These are phyloP conservation scores for Bugula neritina DNA, from an alignment of 2,888 invertebrate species.

Conservation along the genomic window DNA sequence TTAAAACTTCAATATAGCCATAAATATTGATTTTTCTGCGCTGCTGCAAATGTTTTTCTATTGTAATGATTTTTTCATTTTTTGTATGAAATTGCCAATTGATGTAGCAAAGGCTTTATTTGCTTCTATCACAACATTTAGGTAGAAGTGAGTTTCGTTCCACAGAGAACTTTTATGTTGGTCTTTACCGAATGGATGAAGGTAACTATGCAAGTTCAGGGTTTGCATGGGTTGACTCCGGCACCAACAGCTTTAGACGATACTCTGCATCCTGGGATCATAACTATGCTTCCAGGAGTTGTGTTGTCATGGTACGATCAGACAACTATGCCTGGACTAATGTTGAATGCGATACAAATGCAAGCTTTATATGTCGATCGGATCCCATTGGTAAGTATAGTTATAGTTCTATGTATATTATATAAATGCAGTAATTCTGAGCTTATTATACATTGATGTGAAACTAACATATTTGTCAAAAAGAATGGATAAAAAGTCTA, in stretches of 20 bases:
- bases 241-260: not conserved
- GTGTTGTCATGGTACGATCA: not conserved
- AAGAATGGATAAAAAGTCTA: no score
- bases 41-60: no score
- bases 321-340: not conserved
- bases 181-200: not conserved
- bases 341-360: not conserved
- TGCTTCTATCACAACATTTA: no score
- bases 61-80: no score
- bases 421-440: no score
- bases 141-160: not conserved
- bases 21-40: no score
- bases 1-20: no score
- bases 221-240: not conserved
- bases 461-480: no score
- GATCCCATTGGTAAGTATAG: not conserved
- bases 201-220: not conserved
- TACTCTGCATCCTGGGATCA: not conserved
- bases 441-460: no score
- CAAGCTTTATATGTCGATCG: not conserved
- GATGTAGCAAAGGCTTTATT: no score
- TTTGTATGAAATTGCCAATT: no score
- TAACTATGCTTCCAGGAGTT: not conserved
- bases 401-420: no score
- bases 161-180: not conserved